A percentile compares a stretch with the other conserved stretches of the same genome.
Evolutionary conservation across 2,888 invertebrate species (phyloP).

Genomic region (Asteroscopus sphinx): DNA sequence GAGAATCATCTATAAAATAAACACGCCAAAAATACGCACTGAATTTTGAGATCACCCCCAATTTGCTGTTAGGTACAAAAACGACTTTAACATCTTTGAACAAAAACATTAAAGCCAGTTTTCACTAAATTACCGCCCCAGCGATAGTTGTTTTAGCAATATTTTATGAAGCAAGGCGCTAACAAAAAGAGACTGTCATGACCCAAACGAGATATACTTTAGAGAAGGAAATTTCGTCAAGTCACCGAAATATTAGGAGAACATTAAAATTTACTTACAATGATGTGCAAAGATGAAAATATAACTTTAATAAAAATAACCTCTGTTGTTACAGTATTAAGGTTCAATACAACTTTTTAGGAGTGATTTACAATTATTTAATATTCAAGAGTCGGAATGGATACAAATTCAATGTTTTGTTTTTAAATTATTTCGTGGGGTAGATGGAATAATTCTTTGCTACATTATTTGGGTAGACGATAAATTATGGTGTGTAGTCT

Average conservation of each 20-base stretch:
- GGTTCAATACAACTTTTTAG: constrained; percentile 15
- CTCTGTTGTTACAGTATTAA: constrained; percentile 3
- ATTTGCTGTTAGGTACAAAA: constrained; percentile 16
- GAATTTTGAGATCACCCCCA: constrained; percentile 8
- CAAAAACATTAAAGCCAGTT: constrained; percentile 29
- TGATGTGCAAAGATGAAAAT: constrained; percentile 58
- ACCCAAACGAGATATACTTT: constrained; percentile 47
- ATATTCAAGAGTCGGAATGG: constrained; percentile 47
- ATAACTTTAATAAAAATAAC: constrained; percentile 25
- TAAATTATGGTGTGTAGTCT: constrained; percentile 27
- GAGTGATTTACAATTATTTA: constrained; percentile 37
- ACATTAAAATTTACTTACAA: constrained; percentile 67
- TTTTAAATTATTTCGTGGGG: constrained; percentile 43
- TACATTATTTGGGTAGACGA: constrained; percentile 28
- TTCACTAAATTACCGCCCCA: constrained; percentile 13
- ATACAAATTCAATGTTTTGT: constrained; percentile 56
- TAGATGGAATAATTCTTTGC: constrained; percentile 41
- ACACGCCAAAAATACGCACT: constrained; percentile 7
- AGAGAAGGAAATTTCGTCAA: constrained; percentile 52
- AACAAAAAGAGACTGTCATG: constrained; percentile 57
- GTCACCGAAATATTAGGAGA: constrained; percentile 64
- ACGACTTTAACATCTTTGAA: constrained; percentile 7
- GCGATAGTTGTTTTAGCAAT: constrained; percentile 39
- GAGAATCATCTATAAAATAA: too few relatives aligned
- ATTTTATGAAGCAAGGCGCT: constrained; percentile 40